These are phyloP conservation scores for Hemistola chrysoprasaria DNA, from an alignment of 2,888 invertebrate genomes.

Conservation along the genomic window DNA sequence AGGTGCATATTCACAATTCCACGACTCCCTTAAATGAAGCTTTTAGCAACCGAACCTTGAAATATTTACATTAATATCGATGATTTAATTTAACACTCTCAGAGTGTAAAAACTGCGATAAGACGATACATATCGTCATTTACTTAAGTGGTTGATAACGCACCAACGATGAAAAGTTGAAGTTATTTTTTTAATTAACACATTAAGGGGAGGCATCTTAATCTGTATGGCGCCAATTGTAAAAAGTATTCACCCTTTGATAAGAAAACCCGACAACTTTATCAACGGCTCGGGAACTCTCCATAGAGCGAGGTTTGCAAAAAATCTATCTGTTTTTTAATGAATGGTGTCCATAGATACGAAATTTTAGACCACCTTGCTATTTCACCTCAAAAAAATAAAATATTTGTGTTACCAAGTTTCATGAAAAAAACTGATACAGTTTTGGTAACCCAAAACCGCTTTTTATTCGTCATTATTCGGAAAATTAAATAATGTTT, in stretches of 20 bases:
- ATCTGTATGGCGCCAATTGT: slow-evolving; percentile 78
- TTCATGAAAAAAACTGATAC: no score
- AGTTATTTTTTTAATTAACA: slow-evolving; percentile 77
- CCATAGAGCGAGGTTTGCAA: slow-evolving; percentile 63
- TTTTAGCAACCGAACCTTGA: slow-evolving; percentile 20
- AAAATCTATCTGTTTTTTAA: slow-evolving; percentile 62
- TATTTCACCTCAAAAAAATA: slow-evolving; percentile 7
- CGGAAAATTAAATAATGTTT: no score
- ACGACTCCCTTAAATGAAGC: no score
- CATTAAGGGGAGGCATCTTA: slow-evolving; percentile 76
- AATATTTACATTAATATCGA: slow-evolving; percentile 35
- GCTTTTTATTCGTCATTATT: no score
- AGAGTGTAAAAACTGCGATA: slow-evolving; percentile 73
- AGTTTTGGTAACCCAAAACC: no score
- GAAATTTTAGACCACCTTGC: slow-evolving; percentile 53
- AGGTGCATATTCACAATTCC: no score
- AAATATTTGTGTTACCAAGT: no score
- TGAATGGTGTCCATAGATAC: slow-evolving; percentile 46
- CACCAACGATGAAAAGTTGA: slow-evolving; percentile 38
- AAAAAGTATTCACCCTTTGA: slow-evolving; percentile 69
- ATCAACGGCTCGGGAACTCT: slow-evolving; percentile 60
- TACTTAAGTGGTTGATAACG: slow-evolving; percentile 74
- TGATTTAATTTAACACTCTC: slow-evolving; percentile 61
- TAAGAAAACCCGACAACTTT: slow-evolving; percentile 65
- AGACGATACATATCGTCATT: slow-evolving; percentile 53